Evolutionary conservation across 2,797 vertebrate species (phyloP).

Genomic region (Trachurus trachurus): DNA sequence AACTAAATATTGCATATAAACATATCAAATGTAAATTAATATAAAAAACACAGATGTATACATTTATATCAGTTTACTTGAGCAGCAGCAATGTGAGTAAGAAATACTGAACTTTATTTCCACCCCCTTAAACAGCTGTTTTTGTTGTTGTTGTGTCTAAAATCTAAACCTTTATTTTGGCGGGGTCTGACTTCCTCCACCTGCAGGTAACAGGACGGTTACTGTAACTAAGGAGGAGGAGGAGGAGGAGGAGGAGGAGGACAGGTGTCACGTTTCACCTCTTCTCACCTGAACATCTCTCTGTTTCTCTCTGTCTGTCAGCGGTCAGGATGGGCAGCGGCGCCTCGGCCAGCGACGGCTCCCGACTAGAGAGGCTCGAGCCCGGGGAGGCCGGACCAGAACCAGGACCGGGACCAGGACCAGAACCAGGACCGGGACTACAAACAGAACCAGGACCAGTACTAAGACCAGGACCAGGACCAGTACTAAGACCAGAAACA

Average conservation of each 20-base stretch:
- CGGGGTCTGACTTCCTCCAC: not conserved
- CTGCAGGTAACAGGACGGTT: not conserved
- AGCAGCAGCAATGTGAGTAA: too few relatives aligned
- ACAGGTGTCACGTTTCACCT: slow-evolving; percentile 42
- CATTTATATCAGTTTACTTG: too few relatives aligned
- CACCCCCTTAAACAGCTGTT: not conserved
- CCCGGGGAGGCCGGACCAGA: not conserved
- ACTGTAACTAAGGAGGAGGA: not conserved
- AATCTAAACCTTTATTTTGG: not conserved
- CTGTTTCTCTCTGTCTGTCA: not conserved
- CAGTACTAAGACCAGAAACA: too few relatives aligned
- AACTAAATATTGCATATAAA: too few relatives aligned
- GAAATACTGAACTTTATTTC: too few relatives aligned
- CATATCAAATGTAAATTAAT: too few relatives aligned
- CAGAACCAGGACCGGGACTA: too few relatives aligned
- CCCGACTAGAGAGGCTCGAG: not conserved
- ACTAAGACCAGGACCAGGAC: too few relatives aligned
- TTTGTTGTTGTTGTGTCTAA: not conserved
- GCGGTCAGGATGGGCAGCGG: slow-evolving; percentile 59
- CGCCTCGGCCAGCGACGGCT: slow-evolving; percentile 43
- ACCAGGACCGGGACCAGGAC: too few relatives aligned
- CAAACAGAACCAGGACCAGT: too few relatives aligned
- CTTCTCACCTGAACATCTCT: slow-evolving; percentile 24
- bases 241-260: too few relatives aligned
- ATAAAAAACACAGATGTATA: too few relatives aligned